Evolutionary conservation across 2,113 vertebrate species (phyloP), one percentile per base, ranked within the genome.

Genomic region (Furnarius figulus): DNA sequence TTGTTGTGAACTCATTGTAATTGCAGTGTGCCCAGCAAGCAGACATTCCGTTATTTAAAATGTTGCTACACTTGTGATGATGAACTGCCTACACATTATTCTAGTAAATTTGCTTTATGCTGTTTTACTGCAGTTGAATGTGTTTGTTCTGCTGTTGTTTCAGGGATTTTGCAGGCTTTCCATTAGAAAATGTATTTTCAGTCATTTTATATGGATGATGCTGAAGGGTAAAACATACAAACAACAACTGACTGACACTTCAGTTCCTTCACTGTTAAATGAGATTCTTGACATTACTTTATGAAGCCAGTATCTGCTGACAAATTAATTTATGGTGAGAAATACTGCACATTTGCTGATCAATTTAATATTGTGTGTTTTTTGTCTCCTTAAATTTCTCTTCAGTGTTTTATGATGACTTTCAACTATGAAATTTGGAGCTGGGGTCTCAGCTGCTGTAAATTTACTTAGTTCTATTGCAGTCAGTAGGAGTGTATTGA

Each of bases 1-100:
- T 95, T 87, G 9, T 86, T 73, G 47, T 73, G 66, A 76, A 81
- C 30, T 76, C 82, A 46, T 93, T 92, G 28, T 96, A 95, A 97
- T 93, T 94, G 66, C 62, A 88, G 24, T 62, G 40, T 75, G 37
- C 79, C n/a, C 30, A 78, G 89, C n/a, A 37, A 95, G 53, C 35
- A 93, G 80, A 72, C 12, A 83, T 73, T 55, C 28, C 0, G 0
- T 94, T 87, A 90, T 61, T 93, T 90, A 78, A 72, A 95, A 83
- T 68, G 73, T 65, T 89, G 9, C 59, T 79, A 40, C 16, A 91
- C 23, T 95, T 90, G 89, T 66, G 50, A 61, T 93, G 94, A 94
- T 77, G 56, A 95, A 87, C 55, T 85, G 42, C 31, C 58, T 78
- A 37, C 31, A 23, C 30, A 79, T 71, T 81, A 39, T 73, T 84